phyloP scores from a whole-genome alignment of 2,888 invertebrate genomes.

The Himalopsyche tibetana region DNA sequence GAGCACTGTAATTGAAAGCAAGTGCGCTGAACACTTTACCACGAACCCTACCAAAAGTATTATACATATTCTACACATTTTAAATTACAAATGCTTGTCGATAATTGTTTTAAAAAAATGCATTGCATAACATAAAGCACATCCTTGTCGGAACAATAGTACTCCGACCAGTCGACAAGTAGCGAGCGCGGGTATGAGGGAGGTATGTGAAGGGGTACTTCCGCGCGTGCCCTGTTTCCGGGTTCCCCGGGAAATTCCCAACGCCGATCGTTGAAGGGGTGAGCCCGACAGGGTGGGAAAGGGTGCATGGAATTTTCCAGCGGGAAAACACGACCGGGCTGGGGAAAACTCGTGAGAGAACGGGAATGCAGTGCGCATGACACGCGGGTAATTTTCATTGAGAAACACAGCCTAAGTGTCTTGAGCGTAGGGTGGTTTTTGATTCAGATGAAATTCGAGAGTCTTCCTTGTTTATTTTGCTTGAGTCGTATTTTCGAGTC shows the following conservation, averaged over 20 bases:
- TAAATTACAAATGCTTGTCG: no score
- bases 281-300: not conserved
- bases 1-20: no score
- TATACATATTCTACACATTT: no score
- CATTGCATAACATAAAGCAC: no score
- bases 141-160: not conserved
- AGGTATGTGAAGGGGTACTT: conserved; percentile 24
- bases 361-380: not conserved
- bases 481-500: no score
- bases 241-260: conserved; percentile 53
- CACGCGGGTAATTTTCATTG: conserved; percentile 34
- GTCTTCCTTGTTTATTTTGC: not conserved
- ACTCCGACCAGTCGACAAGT: conserved; percentile 36
- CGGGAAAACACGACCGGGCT: not conserved
- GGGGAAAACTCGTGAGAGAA: conserved; percentile 10
- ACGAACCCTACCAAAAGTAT: no score
- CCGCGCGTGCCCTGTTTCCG: conserved; percentile 52
- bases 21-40: no score
- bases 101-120: no score
- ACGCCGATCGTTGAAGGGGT: conserved; percentile 46
- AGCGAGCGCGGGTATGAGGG: conserved; percentile 3
- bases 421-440: not conserved
- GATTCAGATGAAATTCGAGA: conserved; percentile 4
- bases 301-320: conserved; percentile 34
- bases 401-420: conserved; percentile 26